phyloP scores from a whole-genome alignment of 2,888 invertebrate genomes.

The Lucinisca nassula region DNA sequence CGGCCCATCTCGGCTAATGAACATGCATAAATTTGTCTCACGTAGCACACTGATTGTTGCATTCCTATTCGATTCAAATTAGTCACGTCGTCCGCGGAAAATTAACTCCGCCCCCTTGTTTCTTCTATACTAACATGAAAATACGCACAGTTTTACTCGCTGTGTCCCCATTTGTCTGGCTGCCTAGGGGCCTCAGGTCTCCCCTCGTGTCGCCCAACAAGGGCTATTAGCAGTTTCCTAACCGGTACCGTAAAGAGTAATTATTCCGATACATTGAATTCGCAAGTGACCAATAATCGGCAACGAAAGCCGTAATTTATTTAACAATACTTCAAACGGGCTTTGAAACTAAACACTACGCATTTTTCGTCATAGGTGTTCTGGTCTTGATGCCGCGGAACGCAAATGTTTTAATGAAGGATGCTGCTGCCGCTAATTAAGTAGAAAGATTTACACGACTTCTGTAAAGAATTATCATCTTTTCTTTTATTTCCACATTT shows the following conservation, averaged over 20 bases:
- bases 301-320: constrained; percentile 8
- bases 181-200: not conserved
- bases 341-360: constrained; percentile 3
- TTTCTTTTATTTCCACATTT: too few species aligned
- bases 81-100: too few species aligned
- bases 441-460: not conserved
- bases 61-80: too few species aligned
- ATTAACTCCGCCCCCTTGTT: too few species aligned
- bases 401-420: not conserved
- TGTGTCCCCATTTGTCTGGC: not conserved
- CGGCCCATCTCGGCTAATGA: too few species aligned
- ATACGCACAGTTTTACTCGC: too few species aligned
- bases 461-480: not conserved
- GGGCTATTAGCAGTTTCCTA: not conserved
- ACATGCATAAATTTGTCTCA: too few species aligned
- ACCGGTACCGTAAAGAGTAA: not conserved
- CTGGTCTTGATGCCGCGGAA: not conserved
- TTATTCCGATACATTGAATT: not conserved
- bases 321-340: not conserved
- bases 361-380: not conserved
- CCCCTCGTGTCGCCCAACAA: not conserved
- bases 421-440: not conserved
- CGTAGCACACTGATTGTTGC: too few species aligned
- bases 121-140: too few species aligned
- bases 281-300: constrained; percentile 7